A percentile compares a stretch with the other conserved stretches of the same genome.
phyloP scores from a whole-genome alignment of 2,113 vertebrate genomes.

The Plotosus lineatus region DNA sequence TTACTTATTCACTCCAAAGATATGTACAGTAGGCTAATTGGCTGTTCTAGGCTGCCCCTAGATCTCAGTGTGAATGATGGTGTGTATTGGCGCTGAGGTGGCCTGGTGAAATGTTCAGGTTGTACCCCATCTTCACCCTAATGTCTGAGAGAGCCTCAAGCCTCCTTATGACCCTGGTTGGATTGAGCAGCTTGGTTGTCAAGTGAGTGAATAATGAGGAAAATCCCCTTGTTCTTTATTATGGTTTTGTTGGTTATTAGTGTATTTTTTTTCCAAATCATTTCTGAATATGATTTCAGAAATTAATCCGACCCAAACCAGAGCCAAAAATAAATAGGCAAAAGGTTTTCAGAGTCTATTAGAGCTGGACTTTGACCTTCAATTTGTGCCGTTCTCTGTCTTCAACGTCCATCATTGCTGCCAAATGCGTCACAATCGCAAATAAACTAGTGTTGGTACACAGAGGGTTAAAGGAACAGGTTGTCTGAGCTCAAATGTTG shows the following conservation, averaged over 20 bases:
- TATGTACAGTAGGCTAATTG: too few relatives aligned
- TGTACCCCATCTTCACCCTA: too few relatives aligned
- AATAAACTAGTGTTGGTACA: slow-evolving; percentile 1
- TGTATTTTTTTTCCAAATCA: not conserved
- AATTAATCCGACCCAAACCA: not conserved
- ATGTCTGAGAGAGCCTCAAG: too few relatives aligned
- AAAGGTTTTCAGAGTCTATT: not conserved
- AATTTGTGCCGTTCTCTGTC: not conserved
- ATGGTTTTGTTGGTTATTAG: not conserved
- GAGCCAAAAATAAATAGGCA: not conserved
- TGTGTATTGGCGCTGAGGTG: too few relatives aligned
- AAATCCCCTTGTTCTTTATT: not conserved
- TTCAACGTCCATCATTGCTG: not conserved
- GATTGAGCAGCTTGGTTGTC: too few relatives aligned
- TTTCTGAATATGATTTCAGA: not conserved
- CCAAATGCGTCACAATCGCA: not conserved
- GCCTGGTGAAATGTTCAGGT: too few relatives aligned
- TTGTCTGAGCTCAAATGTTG: not conserved
- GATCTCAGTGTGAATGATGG: too few relatives aligned
- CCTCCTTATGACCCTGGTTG: too few relatives aligned
- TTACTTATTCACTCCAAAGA: too few relatives aligned
- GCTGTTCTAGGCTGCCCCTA: too few relatives aligned
- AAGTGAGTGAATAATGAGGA: not conserved
- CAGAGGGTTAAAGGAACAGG: not conserved
- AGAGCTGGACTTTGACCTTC: slow-evolving; percentile 17